Conservation (phyloP, 2,797 vertebrate genomes). For the Parotocinclus haroldoi region DNA sequence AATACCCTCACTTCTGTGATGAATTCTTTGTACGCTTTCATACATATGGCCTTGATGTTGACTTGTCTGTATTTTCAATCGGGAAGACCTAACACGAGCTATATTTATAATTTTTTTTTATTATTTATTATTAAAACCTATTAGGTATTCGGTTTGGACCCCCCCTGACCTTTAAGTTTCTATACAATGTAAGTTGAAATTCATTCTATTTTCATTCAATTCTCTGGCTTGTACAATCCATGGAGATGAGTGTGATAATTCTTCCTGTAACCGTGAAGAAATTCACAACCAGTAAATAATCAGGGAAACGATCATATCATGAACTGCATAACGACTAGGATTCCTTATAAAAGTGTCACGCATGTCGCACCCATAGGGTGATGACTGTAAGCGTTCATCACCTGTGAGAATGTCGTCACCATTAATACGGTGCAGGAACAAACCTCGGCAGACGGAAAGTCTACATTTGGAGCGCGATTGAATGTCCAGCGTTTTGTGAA, state of each 20-base stretch:
- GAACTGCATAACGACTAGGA: conserved; percentile 14
- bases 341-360: conserved; percentile 10
- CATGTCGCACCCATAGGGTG: not conserved
- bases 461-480: conserved; percentile 36
- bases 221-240: not conserved
- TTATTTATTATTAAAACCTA: not conserved
- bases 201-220: conserved; percentile 1
- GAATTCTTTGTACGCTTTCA: no score
- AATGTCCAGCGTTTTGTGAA: conserved; percentile 38
- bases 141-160: no score
- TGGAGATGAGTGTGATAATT: not conserved
- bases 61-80: not conserved
- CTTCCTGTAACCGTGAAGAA: conserved; percentile 2
- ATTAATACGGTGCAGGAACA: not conserved
- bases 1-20: no score
- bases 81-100: not conserved
- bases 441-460: conserved; percentile 2
- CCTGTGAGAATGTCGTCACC: not conserved
- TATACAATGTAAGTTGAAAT: not conserved
- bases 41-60: conserved; percentile 1
- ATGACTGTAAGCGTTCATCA: conserved; percentile 4
- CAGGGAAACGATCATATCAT: conserved; percentile 30
- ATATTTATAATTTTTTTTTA: not conserved
- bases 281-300: conserved; percentile 22
- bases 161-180: no score